Evolutionary conservation across 1,140 invertebrate genomes (phyloP).

Genomic region (Archivesica marissinica): DNA sequence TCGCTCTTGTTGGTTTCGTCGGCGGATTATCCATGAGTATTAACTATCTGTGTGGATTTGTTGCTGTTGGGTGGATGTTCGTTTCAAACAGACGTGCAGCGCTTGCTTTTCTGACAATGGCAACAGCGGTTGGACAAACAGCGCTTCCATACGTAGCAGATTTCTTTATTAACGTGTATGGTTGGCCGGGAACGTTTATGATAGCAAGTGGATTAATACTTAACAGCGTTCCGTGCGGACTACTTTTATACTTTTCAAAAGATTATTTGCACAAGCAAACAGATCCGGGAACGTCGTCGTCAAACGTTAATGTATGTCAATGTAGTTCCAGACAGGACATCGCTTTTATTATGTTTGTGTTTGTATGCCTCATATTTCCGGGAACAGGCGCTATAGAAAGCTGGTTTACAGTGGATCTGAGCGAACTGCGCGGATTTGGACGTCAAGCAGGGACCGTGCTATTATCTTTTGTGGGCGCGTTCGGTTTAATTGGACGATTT

Average conservation of each 20-base stretch:
- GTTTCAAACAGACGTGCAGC: constrained; percentile 23
- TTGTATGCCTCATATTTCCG: constrained; percentile 24
- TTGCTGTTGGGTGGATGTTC: constrained; percentile 47
- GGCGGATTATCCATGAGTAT: constrained; percentile 43
- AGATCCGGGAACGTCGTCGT: neutral
- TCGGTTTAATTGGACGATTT: constrained; percentile 21
- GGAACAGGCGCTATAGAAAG: constrained; percentile 36
- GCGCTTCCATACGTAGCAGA: constrained; percentile 17
- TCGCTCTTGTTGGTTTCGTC: constrained; percentile 18
- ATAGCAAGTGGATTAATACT: constrained; percentile 15
- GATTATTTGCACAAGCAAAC: neutral
- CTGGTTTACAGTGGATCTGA: constrained; percentile 53
- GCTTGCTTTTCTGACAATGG: constrained; percentile 34
- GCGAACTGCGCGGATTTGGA: constrained; percentile 23
- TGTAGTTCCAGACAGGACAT: constrained; percentile 50
- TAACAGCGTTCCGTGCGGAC: constrained; percentile 35
- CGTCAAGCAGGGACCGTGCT: constrained; percentile 48
- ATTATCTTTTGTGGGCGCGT: constrained; percentile 12
- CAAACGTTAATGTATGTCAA: constrained; percentile 3
- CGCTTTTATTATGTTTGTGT: constrained; percentile 32
- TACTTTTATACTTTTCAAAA: constrained; percentile 37
- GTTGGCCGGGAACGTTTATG: constrained; percentile 15
- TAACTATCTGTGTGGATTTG: constrained; percentile 42
- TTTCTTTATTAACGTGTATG: neutral
- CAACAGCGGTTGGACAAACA: constrained; percentile 30